phyloP scores from a whole-genome alignment of 2,888 invertebrate species.

The Gastrophysa polygoni region DNA sequence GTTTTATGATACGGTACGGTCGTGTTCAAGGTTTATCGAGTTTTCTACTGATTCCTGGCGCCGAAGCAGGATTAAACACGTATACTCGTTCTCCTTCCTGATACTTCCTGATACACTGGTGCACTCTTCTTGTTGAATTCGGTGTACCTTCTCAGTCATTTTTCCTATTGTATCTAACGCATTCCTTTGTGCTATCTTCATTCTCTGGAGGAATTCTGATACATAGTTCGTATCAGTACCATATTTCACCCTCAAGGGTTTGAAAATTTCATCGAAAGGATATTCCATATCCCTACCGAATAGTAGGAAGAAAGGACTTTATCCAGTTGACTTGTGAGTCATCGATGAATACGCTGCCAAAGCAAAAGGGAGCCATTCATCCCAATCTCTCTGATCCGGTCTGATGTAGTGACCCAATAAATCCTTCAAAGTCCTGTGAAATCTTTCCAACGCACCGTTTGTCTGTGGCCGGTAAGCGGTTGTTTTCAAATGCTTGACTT shows the following conservation, averaged over 20 bases:
- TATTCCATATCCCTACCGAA: conserved; percentile 36
- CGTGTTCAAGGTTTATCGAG: conserved; percentile 19
- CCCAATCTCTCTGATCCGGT: conserved; percentile 43
- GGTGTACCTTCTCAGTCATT: conserved; percentile 16
- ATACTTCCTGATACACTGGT: too few relatives aligned
- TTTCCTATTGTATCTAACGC: conserved; percentile 17
- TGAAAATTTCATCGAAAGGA: conserved; percentile 33
- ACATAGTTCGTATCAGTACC: conserved; percentile 32
- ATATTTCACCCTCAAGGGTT: conserved; percentile 24
- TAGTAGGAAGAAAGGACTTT: conserved; percentile 37
- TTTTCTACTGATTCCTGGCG: too few relatives aligned
- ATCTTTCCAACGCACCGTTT: conserved; percentile 39
- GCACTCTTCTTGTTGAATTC: too few relatives aligned
- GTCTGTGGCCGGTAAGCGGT: conserved; percentile 37
- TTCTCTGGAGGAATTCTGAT: conserved; percentile 23
- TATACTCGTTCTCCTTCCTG: too few relatives aligned
- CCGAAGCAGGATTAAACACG: conserved; percentile 16
- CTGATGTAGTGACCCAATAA: conserved; percentile 37
- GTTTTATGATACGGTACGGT: conserved; percentile 14
- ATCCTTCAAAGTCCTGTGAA: conserved; percentile 31
- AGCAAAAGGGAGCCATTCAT: conserved; percentile 41
- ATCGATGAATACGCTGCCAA: conserved; percentile 36
- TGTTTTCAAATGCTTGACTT: conserved; percentile 25
- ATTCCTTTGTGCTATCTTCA: conserved; percentile 20
- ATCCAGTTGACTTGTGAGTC: conserved; percentile 36